Percentiles rank a stretch among this genome's conserved stretches.
Evolutionary conservation across 2,797 vertebrate genomes (phyloP).

Genomic region (Enteromius trimaculatus): DNA sequence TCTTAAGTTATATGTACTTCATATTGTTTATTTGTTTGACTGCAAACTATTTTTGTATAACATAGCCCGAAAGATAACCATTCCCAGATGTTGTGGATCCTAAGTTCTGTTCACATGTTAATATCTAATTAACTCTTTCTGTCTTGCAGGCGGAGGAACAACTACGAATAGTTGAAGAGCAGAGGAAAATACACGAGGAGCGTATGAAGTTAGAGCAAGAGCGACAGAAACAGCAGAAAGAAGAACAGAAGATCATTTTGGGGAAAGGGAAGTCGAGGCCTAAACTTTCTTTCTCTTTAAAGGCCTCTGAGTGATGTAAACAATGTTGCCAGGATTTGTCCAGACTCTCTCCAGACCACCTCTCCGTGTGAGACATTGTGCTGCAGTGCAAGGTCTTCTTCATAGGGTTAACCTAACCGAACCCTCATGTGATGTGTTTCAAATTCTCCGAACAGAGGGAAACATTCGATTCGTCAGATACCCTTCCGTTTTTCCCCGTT

Average conservation of each 20-base stretch:
- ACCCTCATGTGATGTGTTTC: constrained; percentile 34
- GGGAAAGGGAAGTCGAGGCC: constrained; percentile 98
- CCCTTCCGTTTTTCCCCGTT: background rate
- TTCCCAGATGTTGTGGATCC: background rate
- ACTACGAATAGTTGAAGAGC: constrained; percentile 98
- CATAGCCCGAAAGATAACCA: background rate
- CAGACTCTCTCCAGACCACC: constrained; percentile 42
- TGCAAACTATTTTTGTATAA: background rate
- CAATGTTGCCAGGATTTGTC: constrained; percentile 53
- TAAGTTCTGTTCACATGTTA: background rate
- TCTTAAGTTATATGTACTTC: background rate
- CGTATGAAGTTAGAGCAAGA: constrained; percentile 99
- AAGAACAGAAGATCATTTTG: constrained; percentile 99
- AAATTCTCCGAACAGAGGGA: constrained; percentile 32
- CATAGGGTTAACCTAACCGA: background rate
- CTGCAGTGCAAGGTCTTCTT: constrained; percentile 25
- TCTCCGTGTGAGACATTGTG: constrained; percentile 7
- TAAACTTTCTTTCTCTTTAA: constrained; percentile 96
- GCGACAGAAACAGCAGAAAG: constrained; percentile 96
- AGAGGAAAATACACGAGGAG: constrained; percentile 99
- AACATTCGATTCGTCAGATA: constrained; percentile 16
- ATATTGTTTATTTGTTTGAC: background rate
- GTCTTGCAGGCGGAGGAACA: constrained; percentile 91
- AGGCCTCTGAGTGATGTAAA: constrained; percentile 88
- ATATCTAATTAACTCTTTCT: background rate